phyloP scores from a whole-genome alignment of 1,140 invertebrate species.

The Conopomorpha cramerella region DNA sequence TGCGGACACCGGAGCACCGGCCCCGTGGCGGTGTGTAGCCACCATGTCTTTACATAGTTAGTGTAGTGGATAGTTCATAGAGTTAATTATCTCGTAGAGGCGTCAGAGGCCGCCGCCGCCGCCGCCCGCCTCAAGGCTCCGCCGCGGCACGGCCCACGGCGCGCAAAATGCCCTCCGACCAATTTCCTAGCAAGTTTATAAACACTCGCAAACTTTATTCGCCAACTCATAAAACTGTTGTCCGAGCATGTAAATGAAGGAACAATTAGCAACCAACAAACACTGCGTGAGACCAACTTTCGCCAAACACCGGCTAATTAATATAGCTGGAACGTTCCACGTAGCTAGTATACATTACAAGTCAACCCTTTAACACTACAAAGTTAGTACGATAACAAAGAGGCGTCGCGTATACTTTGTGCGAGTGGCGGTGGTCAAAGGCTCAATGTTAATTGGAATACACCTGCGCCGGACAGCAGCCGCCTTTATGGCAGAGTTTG shows the following conservation, averaged over 20 bases:
- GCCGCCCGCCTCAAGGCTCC: constrained; percentile 10
- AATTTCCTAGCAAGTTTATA: constrained; percentile 39
- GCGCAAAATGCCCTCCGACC: constrained; percentile 42
- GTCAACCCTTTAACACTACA: constrained; percentile 27
- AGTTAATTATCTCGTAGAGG: constrained; percentile 49
- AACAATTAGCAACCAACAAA: not conserved
- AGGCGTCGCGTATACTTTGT: constrained; percentile 26
- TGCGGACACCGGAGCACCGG: too few species aligned
- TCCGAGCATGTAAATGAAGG: constrained; percentile 8
- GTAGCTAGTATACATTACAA: constrained; percentile 25
- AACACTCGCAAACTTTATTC: constrained; percentile 46
- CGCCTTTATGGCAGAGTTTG: constrained; percentile 39
- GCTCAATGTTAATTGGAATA: constrained; percentile 52
- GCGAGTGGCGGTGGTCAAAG: constrained; percentile 35
- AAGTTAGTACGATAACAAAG: constrained; percentile 33
- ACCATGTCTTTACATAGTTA: too few species aligned
- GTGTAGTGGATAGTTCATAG: constrained; percentile 34
- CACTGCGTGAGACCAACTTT: not conserved
- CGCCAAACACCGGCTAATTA: not conserved
- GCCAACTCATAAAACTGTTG: constrained; percentile 53
- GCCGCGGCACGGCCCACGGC: constrained; percentile 23
- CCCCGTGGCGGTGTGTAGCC: too few species aligned
- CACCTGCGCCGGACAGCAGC: constrained; percentile 53
- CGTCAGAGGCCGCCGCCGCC: constrained; percentile 32
- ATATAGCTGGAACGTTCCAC: not conserved